Percentiles rank a stretch among this genome's conserved stretches.
Conservation (phyloP, 1,140 invertebrate genomes). For the Wasmannia auropunctata region DNA sequence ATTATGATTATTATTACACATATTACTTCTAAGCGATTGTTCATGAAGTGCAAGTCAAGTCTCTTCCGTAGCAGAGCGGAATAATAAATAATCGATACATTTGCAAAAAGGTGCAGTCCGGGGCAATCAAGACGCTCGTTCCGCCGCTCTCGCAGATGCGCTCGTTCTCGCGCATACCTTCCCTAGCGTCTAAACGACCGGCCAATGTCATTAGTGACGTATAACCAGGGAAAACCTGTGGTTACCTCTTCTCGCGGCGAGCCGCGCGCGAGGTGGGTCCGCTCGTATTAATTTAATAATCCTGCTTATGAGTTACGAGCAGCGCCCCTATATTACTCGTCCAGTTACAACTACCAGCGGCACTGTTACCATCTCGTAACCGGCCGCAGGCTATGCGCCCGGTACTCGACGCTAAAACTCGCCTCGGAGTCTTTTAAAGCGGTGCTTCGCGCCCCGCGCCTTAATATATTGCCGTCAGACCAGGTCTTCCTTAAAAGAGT, state of each 20-base stretch:
- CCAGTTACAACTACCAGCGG: constrained; percentile 34
- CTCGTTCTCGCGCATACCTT: constrained; percentile 31
- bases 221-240: constrained; percentile 71
- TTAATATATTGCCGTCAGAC: constrained; percentile 58
- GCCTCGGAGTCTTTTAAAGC: constrained; percentile 17
- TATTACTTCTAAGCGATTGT: background rate
- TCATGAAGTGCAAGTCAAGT: background rate
- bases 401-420: constrained; percentile 37
- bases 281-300: constrained; percentile 76
- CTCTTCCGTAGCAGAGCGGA: background rate
- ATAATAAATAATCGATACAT: constrained; percentile 30
- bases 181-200: constrained; percentile 53
- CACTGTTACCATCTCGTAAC: constrained; percentile 42
- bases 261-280: constrained; percentile 53
- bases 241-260: constrained; percentile 66
- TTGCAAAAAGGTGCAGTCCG: background rate
- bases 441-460: constrained; percentile 32
- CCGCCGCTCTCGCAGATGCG: background rate
- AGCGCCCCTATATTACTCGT: constrained; percentile 39
- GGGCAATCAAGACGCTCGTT: constrained; percentile 20
- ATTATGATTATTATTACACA: background rate
- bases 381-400: background rate
- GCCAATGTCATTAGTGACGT: constrained; percentile 70
- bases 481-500: background rate
- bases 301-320: constrained; percentile 68